A percentile compares a stretch with the other conserved stretches of the same genome.
Conservation (phyloP, 2,797 vertebrate genomes). For the Rhincodon typus region DNA sequence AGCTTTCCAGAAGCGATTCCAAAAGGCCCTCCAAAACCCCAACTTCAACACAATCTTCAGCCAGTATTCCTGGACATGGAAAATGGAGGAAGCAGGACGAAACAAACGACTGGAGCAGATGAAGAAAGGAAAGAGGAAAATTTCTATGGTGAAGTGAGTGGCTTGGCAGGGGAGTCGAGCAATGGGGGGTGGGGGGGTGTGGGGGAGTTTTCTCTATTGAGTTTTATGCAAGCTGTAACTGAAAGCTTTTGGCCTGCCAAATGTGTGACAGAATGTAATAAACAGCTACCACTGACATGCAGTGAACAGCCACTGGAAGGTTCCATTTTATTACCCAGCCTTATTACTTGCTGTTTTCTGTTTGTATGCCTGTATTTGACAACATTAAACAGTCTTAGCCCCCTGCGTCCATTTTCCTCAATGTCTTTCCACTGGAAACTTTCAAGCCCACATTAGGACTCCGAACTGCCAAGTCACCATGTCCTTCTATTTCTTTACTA, state of each 20-base stretch:
- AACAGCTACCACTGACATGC: neutral
- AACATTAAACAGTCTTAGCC: neutral
- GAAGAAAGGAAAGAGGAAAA: neutral
- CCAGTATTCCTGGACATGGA: conserved; percentile 23
- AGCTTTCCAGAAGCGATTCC: neutral
- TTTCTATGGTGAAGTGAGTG: neutral
- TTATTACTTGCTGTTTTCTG: neutral
- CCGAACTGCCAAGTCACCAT: no score
- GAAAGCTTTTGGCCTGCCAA: neutral
- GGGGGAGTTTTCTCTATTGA: no score
- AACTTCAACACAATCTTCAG: neutral
- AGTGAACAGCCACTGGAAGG: neutral
- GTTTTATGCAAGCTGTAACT: neutral
- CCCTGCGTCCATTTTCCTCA: neutral
- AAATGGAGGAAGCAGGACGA: neutral
- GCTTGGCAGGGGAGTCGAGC: no score
- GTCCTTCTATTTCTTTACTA: no score
- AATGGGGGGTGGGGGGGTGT: no score
- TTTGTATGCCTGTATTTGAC: neutral
- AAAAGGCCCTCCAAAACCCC: neutral
- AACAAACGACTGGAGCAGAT: neutral
- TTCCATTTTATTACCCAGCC: neutral
- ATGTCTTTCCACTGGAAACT: neutral
- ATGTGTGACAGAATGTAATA: neutral
- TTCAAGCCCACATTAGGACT: neutral